These are phyloP conservation scores for Anadara kagoshimensis DNA, from an alignment of 1,140 invertebrate species.

Conservation along the genomic window DNA sequence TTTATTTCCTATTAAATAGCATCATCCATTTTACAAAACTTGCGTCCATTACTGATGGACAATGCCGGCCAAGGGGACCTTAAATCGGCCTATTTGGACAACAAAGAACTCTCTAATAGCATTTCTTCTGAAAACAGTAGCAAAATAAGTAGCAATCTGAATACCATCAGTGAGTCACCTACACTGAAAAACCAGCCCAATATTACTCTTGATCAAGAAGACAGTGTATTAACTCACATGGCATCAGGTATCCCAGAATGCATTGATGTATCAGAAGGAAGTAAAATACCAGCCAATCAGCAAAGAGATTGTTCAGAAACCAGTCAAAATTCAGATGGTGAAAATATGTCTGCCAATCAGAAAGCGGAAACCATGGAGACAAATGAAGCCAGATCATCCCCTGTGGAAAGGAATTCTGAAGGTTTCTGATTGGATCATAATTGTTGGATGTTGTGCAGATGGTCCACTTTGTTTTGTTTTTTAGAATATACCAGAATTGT, in stretches of 20 bases:
- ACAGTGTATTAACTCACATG: conserved; percentile 32
- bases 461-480: no score
- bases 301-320: conserved; percentile 14
- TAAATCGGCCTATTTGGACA: not conserved
- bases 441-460: no score
- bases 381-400: no score
- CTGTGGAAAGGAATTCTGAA: no score
- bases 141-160: not conserved
- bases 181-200: not conserved
- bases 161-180: not conserved
- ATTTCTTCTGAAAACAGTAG: not conserved
- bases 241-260: not conserved
- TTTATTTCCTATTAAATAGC: conserved; percentile 14
- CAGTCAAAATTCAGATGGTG: no score
- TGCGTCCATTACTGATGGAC: conserved; percentile 23
- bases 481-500: no score
- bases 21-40: conserved; percentile 33
- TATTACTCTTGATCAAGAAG: conserved; percentile 15
- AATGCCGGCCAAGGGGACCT: not conserved
- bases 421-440: no score
- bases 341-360: no score
- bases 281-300: not conserved
- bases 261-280: not conserved
- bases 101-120: conserved; percentile 4
- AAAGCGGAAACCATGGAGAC: no score